Evolutionary conservation across 2,113 vertebrate species (phyloP), one percentile per base, ranked within the genome.

Genomic region (Oxygymnocypris stewartii): DNA sequence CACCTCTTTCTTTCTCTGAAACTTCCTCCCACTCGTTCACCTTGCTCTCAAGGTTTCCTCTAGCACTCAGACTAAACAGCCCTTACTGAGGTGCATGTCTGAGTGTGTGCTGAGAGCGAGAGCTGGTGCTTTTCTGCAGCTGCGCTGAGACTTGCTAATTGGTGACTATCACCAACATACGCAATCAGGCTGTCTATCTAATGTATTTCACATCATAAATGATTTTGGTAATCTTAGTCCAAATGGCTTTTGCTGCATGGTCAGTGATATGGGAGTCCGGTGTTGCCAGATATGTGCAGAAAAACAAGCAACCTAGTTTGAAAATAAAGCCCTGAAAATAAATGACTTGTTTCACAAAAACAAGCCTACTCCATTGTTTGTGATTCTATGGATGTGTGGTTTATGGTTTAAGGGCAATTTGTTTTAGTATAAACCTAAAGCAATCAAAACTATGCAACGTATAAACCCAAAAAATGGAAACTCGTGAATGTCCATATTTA

Each of bases 41-140:
- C 76, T 76, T 79, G n/a, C 40, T 23, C 83, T 79, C 83, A 89
- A 79, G 86, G 86, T 61, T 89, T 76, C 79, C 49, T 47, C 49
- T 82, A 31, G 40, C 81, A 65, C 51, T 83, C 79, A 85, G 86
- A 85, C 88, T 86, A 89, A 87, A 87, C 86, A 87, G 69, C 59
- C 23, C 59, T 82, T 57, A 54, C 54, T 44, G 59, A 77, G 75
- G 82, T 77, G 44, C 40, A 18, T 44, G 18, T 71, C 9, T 40
- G 14, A 69, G 25, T 35, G 80, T 82, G 42, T 67, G 37, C 28
- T 12, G 37, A 31, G n/a, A 47, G 44, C 14, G 18, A 83, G 49
- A 3, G 2, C 23, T 6, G 0, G 28, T 14, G 31, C 2, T 23
- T 42, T 83, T 54, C 25, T 51, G 44, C 28, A 71, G 63, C 28